These are phyloP conservation scores for Sterna hirundo DNA, from an alignment of 2,113 vertebrate genomes.

Conservation along the genomic window DNA sequence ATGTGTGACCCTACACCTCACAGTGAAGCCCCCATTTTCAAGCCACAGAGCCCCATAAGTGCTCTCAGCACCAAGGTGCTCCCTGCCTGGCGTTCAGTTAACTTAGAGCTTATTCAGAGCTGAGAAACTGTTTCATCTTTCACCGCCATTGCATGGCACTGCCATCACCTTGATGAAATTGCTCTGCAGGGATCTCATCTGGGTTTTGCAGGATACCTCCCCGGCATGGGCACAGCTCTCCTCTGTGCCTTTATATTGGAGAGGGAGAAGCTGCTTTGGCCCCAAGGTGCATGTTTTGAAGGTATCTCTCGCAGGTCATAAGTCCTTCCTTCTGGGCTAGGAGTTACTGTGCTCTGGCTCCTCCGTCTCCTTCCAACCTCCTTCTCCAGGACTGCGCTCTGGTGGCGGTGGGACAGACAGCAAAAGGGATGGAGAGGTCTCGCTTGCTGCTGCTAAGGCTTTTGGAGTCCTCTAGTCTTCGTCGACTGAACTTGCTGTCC, in stretches of 20 bases:
- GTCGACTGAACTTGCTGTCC: neutral
- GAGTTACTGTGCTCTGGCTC: neutral
- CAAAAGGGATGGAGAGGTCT: neutral
- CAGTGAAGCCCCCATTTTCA: neutral
- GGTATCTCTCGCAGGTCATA: neutral
- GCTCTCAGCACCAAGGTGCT: neutral
- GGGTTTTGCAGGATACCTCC: neutral
- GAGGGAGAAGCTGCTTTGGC: neutral
- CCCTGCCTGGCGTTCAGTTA: neutral
- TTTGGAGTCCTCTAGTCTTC: neutral
- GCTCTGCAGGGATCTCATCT: neutral
- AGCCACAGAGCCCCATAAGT: neutral
- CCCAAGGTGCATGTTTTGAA: neutral
- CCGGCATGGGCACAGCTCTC: rapidly evolving
- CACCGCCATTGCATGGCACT: neutral
- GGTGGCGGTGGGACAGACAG: neutral
- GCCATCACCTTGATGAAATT: neutral
- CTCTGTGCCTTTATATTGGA: neutral
- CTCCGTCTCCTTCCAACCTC: neutral
- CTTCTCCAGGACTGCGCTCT: rapidly evolving
- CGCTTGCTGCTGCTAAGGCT: neutral
- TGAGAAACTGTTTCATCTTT: neutral
- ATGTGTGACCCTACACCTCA: rapidly evolving
- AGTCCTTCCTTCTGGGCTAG: neutral
- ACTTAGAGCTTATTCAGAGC: neutral